Conservation (phyloP, 2,113 vertebrate genomes). For the Gracilinanus agilis region DNA sequence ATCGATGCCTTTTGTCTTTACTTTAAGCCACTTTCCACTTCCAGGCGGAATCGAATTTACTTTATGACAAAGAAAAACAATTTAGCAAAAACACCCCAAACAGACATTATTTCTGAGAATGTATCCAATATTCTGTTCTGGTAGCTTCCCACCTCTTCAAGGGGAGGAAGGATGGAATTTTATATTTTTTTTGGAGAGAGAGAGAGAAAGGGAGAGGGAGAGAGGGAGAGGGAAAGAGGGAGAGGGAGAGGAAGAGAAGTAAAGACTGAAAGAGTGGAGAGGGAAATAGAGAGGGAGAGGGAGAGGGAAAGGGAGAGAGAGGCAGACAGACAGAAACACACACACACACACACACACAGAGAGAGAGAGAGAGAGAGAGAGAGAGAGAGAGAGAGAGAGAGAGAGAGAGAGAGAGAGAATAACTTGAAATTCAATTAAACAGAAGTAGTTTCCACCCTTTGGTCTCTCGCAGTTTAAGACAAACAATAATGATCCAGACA, state of each 20-base stretch:
- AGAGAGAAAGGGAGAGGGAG: too few relatives aligned
- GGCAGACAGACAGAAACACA: too few relatives aligned
- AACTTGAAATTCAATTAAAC: background rate
- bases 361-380: background rate
- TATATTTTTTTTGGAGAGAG: background rate
- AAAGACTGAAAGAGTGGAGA: too few relatives aligned
- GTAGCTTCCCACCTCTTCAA: background rate
- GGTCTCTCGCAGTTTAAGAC: background rate
- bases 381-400: background rate
- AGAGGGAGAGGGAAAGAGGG: background rate
- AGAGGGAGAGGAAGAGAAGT: too few relatives aligned
- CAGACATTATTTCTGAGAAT: background rate
- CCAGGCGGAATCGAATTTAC: background rate
- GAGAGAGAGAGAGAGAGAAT: background rate
- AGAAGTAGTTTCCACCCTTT: background rate
- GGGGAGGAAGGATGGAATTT: background rate
- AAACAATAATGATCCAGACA: slow-evolving; percentile 16
- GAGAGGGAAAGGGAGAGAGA: too few relatives aligned
- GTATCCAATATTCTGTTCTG: background rate
- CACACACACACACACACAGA: too few relatives aligned
- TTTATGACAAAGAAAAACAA: background rate
- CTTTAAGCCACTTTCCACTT: background rate
- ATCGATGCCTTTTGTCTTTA: background rate
- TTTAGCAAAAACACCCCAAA: background rate
- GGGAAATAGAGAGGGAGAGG: too few relatives aligned